These are phyloP conservation scores for Lordiphosa collinella DNA, from an alignment of 1,140 invertebrate species.

Conservation along the genomic window DNA sequence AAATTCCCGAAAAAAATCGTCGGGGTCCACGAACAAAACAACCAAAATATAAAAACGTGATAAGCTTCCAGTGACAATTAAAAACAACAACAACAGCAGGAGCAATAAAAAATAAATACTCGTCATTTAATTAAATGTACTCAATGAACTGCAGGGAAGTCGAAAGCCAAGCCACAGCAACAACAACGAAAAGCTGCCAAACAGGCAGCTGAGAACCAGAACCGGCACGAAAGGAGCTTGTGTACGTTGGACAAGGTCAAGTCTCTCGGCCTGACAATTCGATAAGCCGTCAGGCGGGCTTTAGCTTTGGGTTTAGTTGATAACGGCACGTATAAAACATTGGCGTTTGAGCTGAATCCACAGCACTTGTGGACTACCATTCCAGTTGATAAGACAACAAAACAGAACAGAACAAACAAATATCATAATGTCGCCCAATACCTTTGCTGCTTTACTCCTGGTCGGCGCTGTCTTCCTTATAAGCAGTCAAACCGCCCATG, in stretches of 20 bases:
- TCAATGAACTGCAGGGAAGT: constrained; percentile 70
- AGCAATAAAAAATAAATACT: constrained; percentile 3
- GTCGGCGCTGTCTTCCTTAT: constrained; percentile 23
- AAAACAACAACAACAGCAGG: background rate
- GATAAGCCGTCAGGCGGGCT: constrained; percentile 51
- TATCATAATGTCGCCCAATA: constrained; percentile 30
- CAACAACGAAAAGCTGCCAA: constrained; percentile 46
- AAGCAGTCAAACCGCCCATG: constrained; percentile 17
- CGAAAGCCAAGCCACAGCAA: constrained; percentile 9
- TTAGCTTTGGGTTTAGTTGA: constrained; percentile 33
- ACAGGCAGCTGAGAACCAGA: constrained; percentile 59
- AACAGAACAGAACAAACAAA: background rate
- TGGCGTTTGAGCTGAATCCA: constrained; percentile 8
- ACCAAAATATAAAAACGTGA: constrained; percentile 56
- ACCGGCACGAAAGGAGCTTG: constrained; percentile 26
- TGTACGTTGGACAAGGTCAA: constrained; percentile 57
- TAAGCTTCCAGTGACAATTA: constrained; percentile 35
- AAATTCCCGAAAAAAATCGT: constrained; percentile 49
- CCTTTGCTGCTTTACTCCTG: constrained; percentile 19
- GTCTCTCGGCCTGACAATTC: constrained; percentile 21
- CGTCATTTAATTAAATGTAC: constrained; percentile 61
- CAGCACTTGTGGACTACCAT: constrained; percentile 48
- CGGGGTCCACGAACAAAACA: constrained; percentile 14
- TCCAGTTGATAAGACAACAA: constrained; percentile 18
- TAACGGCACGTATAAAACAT: constrained; percentile 59